These are phyloP conservation scores for Esperia sulphurella DNA, from an alignment of 2,888 invertebrate species.

Conservation along the genomic window DNA sequence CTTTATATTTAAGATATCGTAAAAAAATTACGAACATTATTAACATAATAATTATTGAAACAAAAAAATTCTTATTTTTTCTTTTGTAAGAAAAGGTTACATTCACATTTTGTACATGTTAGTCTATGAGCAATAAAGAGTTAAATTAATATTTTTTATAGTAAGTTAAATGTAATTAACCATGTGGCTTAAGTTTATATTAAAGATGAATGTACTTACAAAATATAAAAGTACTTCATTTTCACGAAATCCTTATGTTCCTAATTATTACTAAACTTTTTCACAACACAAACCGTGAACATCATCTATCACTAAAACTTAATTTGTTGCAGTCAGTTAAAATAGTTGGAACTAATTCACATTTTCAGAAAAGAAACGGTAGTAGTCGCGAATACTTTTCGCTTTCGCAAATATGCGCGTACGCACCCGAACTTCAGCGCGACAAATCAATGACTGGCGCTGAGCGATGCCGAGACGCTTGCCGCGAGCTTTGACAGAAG, in stretches of 20 bases:
- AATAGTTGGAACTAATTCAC: neutral
- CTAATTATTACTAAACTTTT: slow-evolving; percentile 4
- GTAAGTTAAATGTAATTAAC: too few relatives aligned
- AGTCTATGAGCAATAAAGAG: too few relatives aligned
- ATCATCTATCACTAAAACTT: neutral
- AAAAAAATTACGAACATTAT: too few relatives aligned
- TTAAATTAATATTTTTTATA: too few relatives aligned
- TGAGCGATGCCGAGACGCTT: slow-evolving; percentile 7
- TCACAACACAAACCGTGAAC: slow-evolving; percentile 4
- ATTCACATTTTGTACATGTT: too few relatives aligned
- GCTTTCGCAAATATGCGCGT: neutral
- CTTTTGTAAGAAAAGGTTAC: too few relatives aligned
- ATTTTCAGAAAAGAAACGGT: neutral
- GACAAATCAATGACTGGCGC: slow-evolving; percentile 11
- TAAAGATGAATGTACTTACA: slow-evolving; percentile 24
- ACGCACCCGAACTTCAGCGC: slow-evolving; percentile 8
- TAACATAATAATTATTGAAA: too few relatives aligned
- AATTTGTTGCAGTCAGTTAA: neutral
- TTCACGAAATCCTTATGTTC: slow-evolving; percentile 14
- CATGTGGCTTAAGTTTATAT: too few relatives aligned
- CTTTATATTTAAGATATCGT: too few relatives aligned
- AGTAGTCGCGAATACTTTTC: neutral
- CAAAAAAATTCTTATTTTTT: too few relatives aligned
- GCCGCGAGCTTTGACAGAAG: slow-evolving; percentile 10
- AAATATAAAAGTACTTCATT: slow-evolving; percentile 26